Evolutionary conservation across 2,888 invertebrate genomes (phyloP).

Genomic region (Drosophila leonis): DNA sequence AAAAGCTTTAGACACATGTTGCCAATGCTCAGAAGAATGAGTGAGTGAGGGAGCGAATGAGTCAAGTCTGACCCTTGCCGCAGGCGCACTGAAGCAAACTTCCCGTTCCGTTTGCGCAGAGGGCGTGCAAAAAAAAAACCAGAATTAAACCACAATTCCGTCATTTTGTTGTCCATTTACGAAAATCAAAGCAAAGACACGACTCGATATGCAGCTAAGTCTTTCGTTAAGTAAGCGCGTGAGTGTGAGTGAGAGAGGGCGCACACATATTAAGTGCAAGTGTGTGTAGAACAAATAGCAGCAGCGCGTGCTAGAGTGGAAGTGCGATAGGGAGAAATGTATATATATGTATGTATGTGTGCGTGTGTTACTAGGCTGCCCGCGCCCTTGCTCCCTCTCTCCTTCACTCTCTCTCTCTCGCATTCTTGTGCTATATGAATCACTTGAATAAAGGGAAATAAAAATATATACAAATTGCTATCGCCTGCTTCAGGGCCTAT

Average conservation of each 20-base stretch:
- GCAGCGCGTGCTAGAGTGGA: not conserved
- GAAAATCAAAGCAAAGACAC: conserved; percentile 19
- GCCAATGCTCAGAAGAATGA: not conserved
- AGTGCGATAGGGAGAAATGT: conserved; percentile 2
- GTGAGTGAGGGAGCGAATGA: not conserved
- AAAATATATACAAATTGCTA: conserved; percentile 26
- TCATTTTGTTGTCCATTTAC: conserved; percentile 19
- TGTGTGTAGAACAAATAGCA: not conserved
- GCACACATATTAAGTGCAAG: not conserved
- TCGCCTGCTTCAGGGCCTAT: conserved; percentile 44
- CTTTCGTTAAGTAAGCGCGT: not conserved
- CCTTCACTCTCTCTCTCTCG: not conserved
- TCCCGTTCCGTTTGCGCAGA: conserved; percentile 70
- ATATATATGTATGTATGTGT: too few relatives aligned
- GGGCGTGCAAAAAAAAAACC: conserved; percentile 42
- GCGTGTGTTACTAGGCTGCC: too few relatives aligned
- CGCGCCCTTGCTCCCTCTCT: too few relatives aligned
- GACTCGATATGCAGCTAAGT: not conserved
- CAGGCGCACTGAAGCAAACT: conserved; percentile 67
- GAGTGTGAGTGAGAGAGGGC: not conserved
- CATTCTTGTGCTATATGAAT: conserved; percentile 11
- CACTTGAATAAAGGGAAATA: conserved; percentile 15
- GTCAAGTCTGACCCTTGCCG: conserved; percentile 37
- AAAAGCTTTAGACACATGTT: conserved; percentile 3
- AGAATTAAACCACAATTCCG: conserved; percentile 9